Percentiles rank a stretch among this genome's conserved stretches.
These are phyloP conservation scores for Mesembrinibis cayennensis DNA, from an alignment of 2,113 vertebrate genomes.

Conservation along the genomic window DNA sequence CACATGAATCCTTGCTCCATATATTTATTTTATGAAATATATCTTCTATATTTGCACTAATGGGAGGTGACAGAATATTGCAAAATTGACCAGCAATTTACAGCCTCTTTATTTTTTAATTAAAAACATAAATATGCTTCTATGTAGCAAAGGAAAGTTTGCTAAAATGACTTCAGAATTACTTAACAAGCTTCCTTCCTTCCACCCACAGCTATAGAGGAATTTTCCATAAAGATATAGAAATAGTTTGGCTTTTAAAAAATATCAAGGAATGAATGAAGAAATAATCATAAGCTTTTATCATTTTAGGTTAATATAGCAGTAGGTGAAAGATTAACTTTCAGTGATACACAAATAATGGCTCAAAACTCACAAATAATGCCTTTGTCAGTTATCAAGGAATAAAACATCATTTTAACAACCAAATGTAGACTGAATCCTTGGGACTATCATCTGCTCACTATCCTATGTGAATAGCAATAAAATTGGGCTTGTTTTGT, in stretches of 20 bases:
- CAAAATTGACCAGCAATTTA: constrained; percentile 55
- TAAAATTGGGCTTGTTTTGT: background rate
- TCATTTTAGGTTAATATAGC: background rate
- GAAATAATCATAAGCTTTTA: background rate
- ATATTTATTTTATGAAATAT: constrained; percentile 19
- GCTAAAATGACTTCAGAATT: constrained; percentile 4
- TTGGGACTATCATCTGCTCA: background rate
- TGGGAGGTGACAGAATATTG: background rate
- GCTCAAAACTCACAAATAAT: background rate
- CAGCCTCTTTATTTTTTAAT: constrained; percentile 53
- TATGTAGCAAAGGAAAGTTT: background rate
- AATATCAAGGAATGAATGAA: background rate
- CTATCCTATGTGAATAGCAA: background rate
- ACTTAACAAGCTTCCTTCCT: background rate
- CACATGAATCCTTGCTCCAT: background rate
- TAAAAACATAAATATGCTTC: constrained; percentile 59
- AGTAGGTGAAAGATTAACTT: background rate
- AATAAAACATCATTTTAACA: background rate
- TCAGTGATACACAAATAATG: background rate
- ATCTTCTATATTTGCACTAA: constrained; percentile 46
- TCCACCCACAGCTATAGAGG: background rate
- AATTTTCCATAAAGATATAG: background rate
- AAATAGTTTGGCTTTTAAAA: background rate
- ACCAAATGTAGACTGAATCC: background rate
- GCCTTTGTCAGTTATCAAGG: background rate